Conservation (phyloP, 2,113 vertebrate species). For the Anoura caudifer region DNA sequence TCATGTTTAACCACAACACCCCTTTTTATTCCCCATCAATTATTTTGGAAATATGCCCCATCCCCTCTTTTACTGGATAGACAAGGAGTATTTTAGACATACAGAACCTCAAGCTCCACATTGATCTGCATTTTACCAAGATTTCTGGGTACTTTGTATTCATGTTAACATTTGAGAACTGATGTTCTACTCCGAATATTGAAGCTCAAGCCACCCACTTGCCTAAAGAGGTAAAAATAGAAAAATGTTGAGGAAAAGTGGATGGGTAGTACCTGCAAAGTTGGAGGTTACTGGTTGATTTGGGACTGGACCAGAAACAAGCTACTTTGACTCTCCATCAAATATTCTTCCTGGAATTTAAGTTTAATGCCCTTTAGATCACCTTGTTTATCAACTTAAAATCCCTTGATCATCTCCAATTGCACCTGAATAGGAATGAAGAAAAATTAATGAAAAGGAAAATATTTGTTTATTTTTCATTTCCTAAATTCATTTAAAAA, state of each 20-base stretch:
- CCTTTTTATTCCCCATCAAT: background rate
- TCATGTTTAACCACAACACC: background rate
- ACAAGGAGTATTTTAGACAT: background rate
- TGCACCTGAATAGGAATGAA: background rate
- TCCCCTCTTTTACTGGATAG: background rate
- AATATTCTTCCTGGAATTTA: background rate
- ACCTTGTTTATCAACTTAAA: background rate
- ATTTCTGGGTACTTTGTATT: background rate
- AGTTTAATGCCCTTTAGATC: background rate
- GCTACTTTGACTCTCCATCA: background rate
- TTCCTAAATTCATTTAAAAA: background rate
- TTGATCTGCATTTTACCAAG: background rate
- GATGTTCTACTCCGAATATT: rapidly evolving
- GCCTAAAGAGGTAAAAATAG: background rate
- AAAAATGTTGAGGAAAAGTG: background rate
- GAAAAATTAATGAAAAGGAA: background rate
- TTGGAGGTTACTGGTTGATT: background rate
- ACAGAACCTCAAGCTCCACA: background rate
- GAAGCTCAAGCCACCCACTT: background rate
- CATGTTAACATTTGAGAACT: background rate
- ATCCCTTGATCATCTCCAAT: background rate
- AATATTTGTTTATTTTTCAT: background rate
- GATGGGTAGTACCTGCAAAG: background rate
- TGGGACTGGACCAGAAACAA: background rate
- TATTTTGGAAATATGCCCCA: too few species aligned